Conservation (phyloP, 2,797 vertebrate genomes). For the Simalia tracyae region DNA sequence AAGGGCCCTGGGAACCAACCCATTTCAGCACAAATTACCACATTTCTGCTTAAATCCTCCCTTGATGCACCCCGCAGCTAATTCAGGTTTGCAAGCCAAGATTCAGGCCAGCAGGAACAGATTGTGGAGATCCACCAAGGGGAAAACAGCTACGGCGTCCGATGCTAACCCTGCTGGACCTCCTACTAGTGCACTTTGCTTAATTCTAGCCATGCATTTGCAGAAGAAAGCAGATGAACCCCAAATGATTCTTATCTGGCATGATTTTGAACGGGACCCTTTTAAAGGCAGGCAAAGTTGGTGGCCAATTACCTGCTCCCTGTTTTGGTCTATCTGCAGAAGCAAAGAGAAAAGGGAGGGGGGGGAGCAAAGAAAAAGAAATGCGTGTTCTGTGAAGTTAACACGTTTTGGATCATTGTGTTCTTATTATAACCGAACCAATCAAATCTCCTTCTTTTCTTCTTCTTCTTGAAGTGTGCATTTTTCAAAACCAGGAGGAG, state of each 20-base stretch:
- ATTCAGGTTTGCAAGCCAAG: background rate
- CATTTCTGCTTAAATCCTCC: background rate
- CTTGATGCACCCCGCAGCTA: no score
- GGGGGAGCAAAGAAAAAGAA: background rate
- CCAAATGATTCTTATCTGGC: background rate
- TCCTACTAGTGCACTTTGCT: background rate
- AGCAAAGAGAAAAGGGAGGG: background rate
- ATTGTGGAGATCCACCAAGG: background rate
- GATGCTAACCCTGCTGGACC: background rate
- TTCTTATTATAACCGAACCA: background rate
- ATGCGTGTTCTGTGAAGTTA: background rate
- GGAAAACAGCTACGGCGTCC: background rate
- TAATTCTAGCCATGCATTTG: background rate
- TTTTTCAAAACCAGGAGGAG: conserved; percentile 10
- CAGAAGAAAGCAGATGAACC: background rate
- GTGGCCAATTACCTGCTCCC: background rate
- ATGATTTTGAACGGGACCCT: background rate
- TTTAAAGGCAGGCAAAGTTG: background rate
- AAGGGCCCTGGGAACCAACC: background rate
- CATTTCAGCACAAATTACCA: background rate
- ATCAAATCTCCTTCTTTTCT: background rate
- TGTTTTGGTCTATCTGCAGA: background rate
- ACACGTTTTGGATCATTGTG: background rate
- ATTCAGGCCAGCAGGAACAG: background rate
- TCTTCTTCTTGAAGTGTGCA: conserved; percentile 1